Conservation (phyloP, 2,113 vertebrate genomes). For the Tyrannus savana region DNA sequence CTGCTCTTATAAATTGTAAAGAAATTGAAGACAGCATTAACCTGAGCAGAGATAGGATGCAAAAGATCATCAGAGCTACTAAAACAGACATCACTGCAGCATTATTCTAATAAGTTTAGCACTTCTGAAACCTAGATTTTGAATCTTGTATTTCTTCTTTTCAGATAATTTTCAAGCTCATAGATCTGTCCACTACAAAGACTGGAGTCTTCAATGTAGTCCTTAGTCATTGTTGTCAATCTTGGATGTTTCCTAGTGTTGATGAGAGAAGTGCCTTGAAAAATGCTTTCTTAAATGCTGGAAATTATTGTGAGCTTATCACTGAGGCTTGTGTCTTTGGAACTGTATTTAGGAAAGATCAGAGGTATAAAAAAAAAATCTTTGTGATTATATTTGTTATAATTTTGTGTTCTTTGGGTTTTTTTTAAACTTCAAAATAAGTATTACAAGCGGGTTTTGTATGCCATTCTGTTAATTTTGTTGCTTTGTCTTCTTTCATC, state of each 20-base stretch:
- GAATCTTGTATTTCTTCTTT: constrained; percentile 16
- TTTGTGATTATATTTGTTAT: background rate
- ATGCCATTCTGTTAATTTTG: background rate
- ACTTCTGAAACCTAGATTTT: background rate
- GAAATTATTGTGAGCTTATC: constrained; percentile 80
- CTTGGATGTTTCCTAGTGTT: constrained; percentile 78
- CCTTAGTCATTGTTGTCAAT: constrained; percentile 85
- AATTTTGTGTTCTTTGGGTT: background rate
- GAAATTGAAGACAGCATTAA: background rate
- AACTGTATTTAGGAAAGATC: constrained; percentile 90
- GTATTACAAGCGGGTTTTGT: background rate
- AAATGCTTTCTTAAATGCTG: constrained; percentile 74
- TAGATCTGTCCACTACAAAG: constrained; percentile 87
- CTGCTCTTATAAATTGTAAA: background rate
- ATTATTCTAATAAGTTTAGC: background rate
- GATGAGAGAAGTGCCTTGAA: background rate
- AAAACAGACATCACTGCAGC: background rate
- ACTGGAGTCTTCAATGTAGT: constrained; percentile 89
- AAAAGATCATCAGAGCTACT: background rate
- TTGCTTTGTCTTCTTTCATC: constrained; percentile 23
- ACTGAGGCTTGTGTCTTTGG: constrained; percentile 90
- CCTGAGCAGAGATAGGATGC: background rate
- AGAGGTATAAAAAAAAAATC: constrained; percentile 76
- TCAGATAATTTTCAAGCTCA: constrained; percentile 83
- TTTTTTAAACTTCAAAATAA: background rate